Evolutionary conservation across 2,888 invertebrate genomes (phyloP).

Genomic region (Cosmia pyralina): DNA sequence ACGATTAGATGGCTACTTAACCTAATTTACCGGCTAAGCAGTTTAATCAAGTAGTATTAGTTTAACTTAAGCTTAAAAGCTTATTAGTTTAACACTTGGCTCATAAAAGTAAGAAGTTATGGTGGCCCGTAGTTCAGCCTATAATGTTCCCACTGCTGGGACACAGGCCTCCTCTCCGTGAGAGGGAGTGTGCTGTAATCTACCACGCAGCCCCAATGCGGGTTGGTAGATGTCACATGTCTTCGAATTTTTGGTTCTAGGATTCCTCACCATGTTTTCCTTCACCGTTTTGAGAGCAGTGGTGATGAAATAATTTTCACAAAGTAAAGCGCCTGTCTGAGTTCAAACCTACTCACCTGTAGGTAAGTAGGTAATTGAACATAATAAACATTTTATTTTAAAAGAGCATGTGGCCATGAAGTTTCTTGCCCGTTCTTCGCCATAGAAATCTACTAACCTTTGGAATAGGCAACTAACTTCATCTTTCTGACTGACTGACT

Average conservation of each 20-base stretch:
- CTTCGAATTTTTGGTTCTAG: too few species aligned
- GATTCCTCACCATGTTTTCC: too few species aligned
- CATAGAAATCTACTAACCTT: neutral
- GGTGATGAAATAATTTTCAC: too few species aligned
- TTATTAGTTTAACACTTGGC: neutral
- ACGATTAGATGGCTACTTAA: neutral
- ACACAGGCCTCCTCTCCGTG: too few species aligned
- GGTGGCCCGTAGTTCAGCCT: neutral
- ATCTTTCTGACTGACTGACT: neutral
- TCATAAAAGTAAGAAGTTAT: neutral
- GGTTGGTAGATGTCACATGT: too few species aligned
- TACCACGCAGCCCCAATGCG: too few species aligned
- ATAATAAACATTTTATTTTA: neutral
- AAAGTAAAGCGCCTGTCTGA: too few species aligned
- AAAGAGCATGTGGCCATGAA: neutral
- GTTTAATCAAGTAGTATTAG: constrained; percentile 11
- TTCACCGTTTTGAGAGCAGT: too few species aligned
- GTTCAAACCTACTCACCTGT: too few species aligned
- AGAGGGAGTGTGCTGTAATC: too few species aligned
- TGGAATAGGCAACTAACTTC: neutral
- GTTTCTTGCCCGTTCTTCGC: neutral
- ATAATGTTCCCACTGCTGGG: too few species aligned
- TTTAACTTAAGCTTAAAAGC: neutral
- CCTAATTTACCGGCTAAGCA: neutral
- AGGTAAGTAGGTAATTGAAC: neutral